Conservation (phyloP, 2,888 invertebrate genomes). For the Nemapogon koenigi region DNA sequence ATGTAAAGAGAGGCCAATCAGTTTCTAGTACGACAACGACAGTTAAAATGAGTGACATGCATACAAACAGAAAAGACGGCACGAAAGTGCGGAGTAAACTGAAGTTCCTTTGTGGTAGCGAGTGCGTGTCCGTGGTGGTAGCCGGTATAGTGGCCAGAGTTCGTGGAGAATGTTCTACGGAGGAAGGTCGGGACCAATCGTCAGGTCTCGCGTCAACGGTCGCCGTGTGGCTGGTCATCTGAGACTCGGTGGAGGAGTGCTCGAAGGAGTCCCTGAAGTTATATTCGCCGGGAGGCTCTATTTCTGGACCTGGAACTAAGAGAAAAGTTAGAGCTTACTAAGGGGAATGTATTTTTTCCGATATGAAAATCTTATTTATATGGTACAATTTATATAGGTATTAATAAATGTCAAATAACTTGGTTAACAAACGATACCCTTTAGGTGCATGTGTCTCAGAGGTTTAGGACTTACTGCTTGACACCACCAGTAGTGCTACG, state of each 20-base stretch:
- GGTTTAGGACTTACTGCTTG: too few relatives aligned
- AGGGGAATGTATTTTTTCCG: too few relatives aligned
- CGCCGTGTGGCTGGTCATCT: constrained; percentile 53
- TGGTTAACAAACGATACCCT: too few relatives aligned
- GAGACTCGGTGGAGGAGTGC: constrained; percentile 80
- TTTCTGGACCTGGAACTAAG: constrained; percentile 31
- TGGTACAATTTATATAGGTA: too few relatives aligned
- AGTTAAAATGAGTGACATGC: constrained; percentile 70
- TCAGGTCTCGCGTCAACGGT: constrained; percentile 19
- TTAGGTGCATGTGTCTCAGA: too few relatives aligned
- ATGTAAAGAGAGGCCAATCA: constrained; percentile 74
- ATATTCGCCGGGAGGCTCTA: constrained; percentile 67
- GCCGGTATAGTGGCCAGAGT: constrained; percentile 22
- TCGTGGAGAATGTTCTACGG: constrained; percentile 44
- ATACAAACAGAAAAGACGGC: constrained; percentile 78
- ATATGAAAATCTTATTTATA: too few relatives aligned
- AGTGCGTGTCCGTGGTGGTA: constrained; percentile 23
- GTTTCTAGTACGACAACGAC: constrained; percentile 80
- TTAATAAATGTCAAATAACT: too few relatives aligned
- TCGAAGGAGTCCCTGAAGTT: constrained; percentile 78
- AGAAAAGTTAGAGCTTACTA: too few relatives aligned
- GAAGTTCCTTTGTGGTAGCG: constrained; percentile 49
- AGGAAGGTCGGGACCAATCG: constrained; percentile 46
- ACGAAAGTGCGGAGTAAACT: constrained; percentile 76
- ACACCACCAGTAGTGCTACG: too few relatives aligned